These are phyloP conservation scores for Ranitomeya variabilis DNA, from an alignment of 2,113 vertebrate species.

Conservation along the genomic window DNA sequence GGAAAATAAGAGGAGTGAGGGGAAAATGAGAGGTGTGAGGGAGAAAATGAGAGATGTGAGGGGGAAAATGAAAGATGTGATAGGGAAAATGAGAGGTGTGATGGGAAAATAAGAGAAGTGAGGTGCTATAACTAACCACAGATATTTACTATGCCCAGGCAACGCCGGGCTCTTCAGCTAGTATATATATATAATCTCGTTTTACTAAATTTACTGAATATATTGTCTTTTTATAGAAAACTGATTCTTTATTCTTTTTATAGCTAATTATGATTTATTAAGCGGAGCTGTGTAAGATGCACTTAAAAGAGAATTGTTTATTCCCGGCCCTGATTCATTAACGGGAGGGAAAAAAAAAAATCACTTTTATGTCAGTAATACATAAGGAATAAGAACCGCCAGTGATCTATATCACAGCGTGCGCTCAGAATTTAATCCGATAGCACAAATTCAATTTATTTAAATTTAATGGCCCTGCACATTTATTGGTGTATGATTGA, in stretches of 20 bases:
- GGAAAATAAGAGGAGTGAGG: too few relatives aligned
- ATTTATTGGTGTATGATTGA: slow-evolving; percentile 44
- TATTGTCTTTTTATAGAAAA: background rate
- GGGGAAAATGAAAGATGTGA: too few relatives aligned
- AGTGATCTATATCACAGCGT: slow-evolving; percentile 44
- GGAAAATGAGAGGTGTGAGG: too few relatives aligned
- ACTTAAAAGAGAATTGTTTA: slow-evolving; percentile 35
- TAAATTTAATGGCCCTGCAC: slow-evolving; percentile 27
- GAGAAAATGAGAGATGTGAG: too few relatives aligned
- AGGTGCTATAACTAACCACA: too few relatives aligned
- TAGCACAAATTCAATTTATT: slow-evolving; percentile 35
- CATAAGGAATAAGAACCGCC: background rate
- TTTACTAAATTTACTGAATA: background rate
- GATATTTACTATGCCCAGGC: too few relatives aligned
- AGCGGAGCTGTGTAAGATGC: background rate
- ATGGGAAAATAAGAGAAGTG: too few relatives aligned
- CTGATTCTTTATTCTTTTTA: background rate
- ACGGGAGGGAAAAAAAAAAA: background rate
- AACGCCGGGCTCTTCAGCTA: too few relatives aligned
- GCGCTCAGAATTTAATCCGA: slow-evolving; percentile 16
- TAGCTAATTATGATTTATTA: slow-evolving; percentile 24
- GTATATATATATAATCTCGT: too few relatives aligned
- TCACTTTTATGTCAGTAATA: slow-evolving; percentile 21
- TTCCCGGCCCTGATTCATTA: slow-evolving; percentile 13
- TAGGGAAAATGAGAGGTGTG: too few relatives aligned